Percentiles rank a stretch among this genome's conserved stretches.
These are phyloP conservation scores for Drosophila hamatofila DNA, from an alignment of 2,888 invertebrate genomes.

Conservation along the genomic window DNA sequence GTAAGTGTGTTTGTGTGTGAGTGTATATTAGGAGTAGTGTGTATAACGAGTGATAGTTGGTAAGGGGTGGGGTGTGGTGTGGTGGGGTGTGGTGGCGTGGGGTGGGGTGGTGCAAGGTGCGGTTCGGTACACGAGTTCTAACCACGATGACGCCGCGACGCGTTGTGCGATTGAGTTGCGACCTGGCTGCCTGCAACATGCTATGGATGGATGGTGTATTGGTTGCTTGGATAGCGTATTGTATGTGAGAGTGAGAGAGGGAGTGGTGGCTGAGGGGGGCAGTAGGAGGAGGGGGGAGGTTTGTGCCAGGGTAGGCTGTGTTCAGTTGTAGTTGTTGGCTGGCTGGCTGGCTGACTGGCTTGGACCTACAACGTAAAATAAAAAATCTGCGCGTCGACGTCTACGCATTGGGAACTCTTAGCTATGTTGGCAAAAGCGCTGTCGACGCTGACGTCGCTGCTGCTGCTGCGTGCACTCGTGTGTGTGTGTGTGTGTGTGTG, in stretches of 20 bases:
- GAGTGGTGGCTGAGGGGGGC: neutral
- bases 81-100: neutral
- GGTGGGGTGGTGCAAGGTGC: slow-evolving; percentile 5
- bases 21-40: slow-evolving; percentile 4
- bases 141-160: slow-evolving; percentile 50
- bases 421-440: slow-evolving; percentile 40
- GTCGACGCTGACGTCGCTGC: slow-evolving; percentile 33
- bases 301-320: neutral
- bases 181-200: slow-evolving; percentile 31
- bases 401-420: slow-evolving; percentile 52
- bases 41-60: slow-evolving; percentile 5
- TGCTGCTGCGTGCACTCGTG: slow-evolving; percentile 35
- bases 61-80: neutral
- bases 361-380: slow-evolving; percentile 58
- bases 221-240: slow-evolving; percentile 29
- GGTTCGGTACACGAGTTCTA: slow-evolving; percentile 45
- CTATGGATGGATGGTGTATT: slow-evolving; percentile 42
- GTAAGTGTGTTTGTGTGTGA: neutral
- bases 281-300: neutral
- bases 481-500: slow-evolving; percentile 26
- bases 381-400: slow-evolving; percentile 61
- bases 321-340: slow-evolving; percentile 13
- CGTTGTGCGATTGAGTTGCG: slow-evolving; percentile 49
- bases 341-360: slow-evolving; percentile 30
- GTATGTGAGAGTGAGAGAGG: slow-evolving; percentile 13